phyloP scores from a whole-genome alignment of 2,113 vertebrate genomes.

The Saimiri boliviensis region DNA sequence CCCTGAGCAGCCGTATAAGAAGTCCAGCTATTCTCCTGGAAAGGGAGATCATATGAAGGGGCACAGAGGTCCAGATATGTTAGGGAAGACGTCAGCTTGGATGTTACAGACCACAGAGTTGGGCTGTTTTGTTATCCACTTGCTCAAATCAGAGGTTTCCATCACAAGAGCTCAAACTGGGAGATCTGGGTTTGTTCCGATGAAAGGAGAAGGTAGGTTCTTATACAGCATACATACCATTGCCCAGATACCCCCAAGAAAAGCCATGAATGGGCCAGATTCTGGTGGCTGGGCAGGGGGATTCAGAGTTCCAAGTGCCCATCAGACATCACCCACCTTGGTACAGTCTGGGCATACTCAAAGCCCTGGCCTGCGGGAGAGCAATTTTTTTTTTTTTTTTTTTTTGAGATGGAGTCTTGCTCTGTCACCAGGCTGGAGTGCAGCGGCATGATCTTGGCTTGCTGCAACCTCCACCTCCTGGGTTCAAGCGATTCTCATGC shows the following conservation, averaged over 20 bases:
- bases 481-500: too few relatives aligned
- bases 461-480: too few relatives aligned
- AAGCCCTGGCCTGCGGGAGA: background rate
- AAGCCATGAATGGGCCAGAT: background rate
- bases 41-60: background rate
- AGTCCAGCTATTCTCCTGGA: background rate
- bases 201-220: background rate
- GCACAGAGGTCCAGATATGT: rapidly evolving
- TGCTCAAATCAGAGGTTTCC: background rate
- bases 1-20: background rate
- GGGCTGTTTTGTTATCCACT: background rate
- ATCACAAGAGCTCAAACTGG: background rate
- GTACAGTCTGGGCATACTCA: background rate
- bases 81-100: background rate
- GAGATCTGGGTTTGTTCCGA: background rate
- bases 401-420: too few relatives aligned
- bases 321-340: background rate
- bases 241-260: background rate
- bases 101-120: background rate
- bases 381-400: too few relatives aligned
- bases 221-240: background rate
- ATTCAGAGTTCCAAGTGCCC: too few relatives aligned
- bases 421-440: too few relatives aligned
- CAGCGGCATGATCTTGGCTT: too few relatives aligned
- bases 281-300: too few relatives aligned